Evolutionary conservation across 2,888 invertebrate genomes (phyloP), one percentile per base, ranked within the genome.

Genomic region (Osedax fenrisi): DNA sequence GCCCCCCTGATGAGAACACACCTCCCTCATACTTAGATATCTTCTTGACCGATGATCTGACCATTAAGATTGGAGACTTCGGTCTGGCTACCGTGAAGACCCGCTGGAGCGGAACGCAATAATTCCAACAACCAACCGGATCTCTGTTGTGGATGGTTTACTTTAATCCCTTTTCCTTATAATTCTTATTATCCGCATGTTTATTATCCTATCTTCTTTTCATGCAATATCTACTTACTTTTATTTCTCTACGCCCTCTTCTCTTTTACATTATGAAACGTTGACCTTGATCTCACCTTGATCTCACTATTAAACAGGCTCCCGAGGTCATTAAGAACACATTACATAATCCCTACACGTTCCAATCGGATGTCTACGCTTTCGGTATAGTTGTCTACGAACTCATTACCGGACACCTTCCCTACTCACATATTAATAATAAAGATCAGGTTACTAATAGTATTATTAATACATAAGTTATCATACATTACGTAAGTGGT

Each of bases 91-190:
- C 97, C 0, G 96, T 98, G 78, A 98, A 98, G 86, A 92, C 94
- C 5, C 88, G 94, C 77, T 96, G 95, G 94, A 92, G 83, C 79
- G 95, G 94, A 80, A 88, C 92, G 73, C 91, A 93, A 81, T 93
- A 92, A 84, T 94, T 92, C 83, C 92, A 93, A 76, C 84, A 84
- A 78, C 84, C 84, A n/a, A 83, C 83, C 17, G 87, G 87, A 74
- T 96, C 96, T 24, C 95, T 99, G 82, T 86, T 98, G 74, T 99
- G 98, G 98, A 99, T 99, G 98, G 87, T 87, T n/a, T n/a, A n/a
- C n/a, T n/a, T n/a, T n/a, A n/a, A n/a, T n/a, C n/a, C n/a, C n/a
- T n/a, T n/a, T n/a, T n/a, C n/a, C n/a, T n/a, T n/a, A n/a, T n/a
- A n/a, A n/a, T n/a, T n/a, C n/a, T n/a, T n/a, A n/a, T n/a, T n/a